phyloP scores from a whole-genome alignment of 92 coral and sea anemone species.

The Actinernus sp. region DNA sequence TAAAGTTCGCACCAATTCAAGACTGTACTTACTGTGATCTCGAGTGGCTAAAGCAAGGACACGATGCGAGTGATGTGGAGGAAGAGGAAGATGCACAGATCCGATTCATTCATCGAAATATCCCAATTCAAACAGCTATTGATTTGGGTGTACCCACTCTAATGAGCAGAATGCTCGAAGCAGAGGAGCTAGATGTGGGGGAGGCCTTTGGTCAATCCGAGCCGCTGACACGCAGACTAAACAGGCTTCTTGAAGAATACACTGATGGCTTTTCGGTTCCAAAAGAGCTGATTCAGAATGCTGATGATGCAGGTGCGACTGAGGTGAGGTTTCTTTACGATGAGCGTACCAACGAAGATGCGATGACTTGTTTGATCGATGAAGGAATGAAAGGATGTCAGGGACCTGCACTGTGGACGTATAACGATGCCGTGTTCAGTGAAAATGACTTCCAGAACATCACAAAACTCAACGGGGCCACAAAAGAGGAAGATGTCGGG shows the following conservation, averaged over 20 bases:
- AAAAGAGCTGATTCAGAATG: conserved; percentile 91
- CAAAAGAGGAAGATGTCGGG: conserved; percentile 74
- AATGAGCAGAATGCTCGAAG: conserved; percentile 67
- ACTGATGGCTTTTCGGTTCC: conserved; percentile 89
- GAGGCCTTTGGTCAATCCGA: conserved; percentile 82
- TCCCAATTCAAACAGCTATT: conserved; percentile 61
- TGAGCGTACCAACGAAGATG: conserved; percentile 64
- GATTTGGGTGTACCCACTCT: conserved; percentile 64
- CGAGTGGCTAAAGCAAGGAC: conserved; percentile 66
- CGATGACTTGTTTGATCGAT: conserved; percentile 63
- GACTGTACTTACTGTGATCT: conserved; percentile 72
- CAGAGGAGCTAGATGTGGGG: conserved; percentile 76
- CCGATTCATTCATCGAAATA: conserved; percentile 66
- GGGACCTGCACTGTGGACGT: conserved; percentile 92
- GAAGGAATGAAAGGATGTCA: conserved; percentile 86
- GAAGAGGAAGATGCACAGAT: conserved; percentile 45
- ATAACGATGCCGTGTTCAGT: conserved; percentile 84
- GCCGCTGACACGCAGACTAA: conserved; percentile 72
- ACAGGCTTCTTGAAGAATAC: conserved; percentile 82
- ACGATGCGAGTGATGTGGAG: conserved; percentile 64
- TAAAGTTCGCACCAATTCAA: conserved; percentile 39
- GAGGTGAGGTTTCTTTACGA: conserved; percentile 76
- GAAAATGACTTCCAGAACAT: conserved; percentile 89
- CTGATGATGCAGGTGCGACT: conserved; percentile 92
- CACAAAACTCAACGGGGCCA: conserved; percentile 83